These are phyloP conservation scores for Typhlomys cinereus DNA, from an alignment of 2,113 vertebrate genomes.

Conservation along the genomic window DNA sequence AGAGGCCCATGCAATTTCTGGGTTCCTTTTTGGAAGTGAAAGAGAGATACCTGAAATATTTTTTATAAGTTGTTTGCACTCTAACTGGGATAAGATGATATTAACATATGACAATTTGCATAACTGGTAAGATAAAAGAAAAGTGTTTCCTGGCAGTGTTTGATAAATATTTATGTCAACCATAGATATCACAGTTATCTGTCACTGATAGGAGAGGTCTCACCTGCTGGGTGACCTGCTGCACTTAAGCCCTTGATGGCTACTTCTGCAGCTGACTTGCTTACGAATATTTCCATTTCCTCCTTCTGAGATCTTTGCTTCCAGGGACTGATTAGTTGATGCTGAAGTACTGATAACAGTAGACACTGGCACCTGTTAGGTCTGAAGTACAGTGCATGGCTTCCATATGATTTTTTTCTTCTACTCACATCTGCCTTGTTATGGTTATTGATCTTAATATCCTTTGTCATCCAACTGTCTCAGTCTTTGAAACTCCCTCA, in stretches of 20 bases:
- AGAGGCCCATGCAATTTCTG: background rate
- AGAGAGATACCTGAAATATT: constrained; percentile 30
- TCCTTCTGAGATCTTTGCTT: background rate
- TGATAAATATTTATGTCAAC: constrained; percentile 47
- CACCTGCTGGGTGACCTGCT: background rate
- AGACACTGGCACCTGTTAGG: background rate
- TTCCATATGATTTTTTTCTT: background rate
- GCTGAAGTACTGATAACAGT: background rate
- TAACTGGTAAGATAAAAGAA: constrained; percentile 32
- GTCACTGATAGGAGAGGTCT: background rate
- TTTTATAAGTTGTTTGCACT: background rate
- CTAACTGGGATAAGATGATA: constrained; percentile 7
- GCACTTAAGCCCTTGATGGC: background rate
- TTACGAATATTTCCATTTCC: background rate
- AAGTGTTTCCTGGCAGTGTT: background rate
- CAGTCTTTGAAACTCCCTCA: background rate
- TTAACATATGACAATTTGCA: background rate
- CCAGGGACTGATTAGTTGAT: background rate
- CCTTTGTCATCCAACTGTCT: background rate
- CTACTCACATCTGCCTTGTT: background rate
- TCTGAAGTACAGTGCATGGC: background rate
- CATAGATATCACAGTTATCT: background rate
- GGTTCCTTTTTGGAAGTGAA: constrained; percentile 30
- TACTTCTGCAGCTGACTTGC: background rate
- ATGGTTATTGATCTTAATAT: constrained; percentile 6